phyloP scores from a whole-genome alignment of 2,797 vertebrate species.

The Pseudopleuronectes americanus region DNA sequence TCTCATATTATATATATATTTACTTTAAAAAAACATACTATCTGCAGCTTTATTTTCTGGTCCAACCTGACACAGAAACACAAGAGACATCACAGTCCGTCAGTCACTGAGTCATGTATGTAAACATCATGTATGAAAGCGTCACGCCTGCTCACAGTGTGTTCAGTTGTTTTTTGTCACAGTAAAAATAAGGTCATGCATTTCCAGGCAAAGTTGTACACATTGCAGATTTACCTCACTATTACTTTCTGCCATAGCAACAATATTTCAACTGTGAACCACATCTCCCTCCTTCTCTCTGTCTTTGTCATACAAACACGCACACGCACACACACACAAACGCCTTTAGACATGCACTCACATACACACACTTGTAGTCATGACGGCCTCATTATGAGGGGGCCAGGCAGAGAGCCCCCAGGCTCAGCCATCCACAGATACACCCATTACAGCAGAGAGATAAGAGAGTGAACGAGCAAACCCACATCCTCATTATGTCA shows the following conservation, averaged over 20 bases:
- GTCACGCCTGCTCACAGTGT: too few species aligned
- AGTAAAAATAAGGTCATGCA: neutral
- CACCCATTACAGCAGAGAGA: constrained; percentile 46
- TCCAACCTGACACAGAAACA: too few species aligned
- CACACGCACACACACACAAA: constrained; percentile 9
- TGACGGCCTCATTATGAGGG: constrained; percentile 57
- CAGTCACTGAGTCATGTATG: too few species aligned
- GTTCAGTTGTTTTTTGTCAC: too few species aligned
- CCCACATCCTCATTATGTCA: constrained; percentile 31
- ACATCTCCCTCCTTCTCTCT: constrained; percentile 2
- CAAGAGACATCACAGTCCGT: too few species aligned
- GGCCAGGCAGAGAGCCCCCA: constrained; percentile 27
- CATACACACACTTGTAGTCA: constrained; percentile 19
- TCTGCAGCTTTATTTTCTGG: too few species aligned
- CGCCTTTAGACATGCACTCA: constrained; percentile 3
- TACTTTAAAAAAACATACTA: too few species aligned
- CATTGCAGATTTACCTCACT: neutral
- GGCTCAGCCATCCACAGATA: constrained; percentile 47
- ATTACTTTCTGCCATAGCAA: constrained; percentile 26
- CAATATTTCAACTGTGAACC: constrained; percentile 11
- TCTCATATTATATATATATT: too few species aligned
- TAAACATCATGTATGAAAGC: too few species aligned
- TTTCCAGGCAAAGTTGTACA: neutral
- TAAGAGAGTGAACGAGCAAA: constrained; percentile 15
- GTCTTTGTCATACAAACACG: neutral